A percentile compares a stretch with the other conserved stretches of the same genome.
Conservation (phyloP, 2,113 vertebrate species). For the Labrus mixtus region DNA sequence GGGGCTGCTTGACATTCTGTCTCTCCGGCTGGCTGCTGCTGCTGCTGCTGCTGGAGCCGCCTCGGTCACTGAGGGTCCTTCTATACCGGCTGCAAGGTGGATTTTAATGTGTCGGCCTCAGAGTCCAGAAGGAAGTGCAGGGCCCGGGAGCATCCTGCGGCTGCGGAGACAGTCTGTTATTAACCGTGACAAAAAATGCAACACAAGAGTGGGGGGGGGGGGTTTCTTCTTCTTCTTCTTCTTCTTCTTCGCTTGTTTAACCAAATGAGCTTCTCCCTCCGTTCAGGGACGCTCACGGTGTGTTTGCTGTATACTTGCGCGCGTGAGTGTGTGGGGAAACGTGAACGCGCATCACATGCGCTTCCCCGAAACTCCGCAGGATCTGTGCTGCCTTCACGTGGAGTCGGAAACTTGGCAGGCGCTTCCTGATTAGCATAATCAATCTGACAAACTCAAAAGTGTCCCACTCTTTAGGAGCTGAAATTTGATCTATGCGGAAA, state of each 20-base stretch:
- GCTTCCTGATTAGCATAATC: not conserved
- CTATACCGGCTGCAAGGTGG: constrained; percentile 53
- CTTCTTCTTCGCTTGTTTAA: constrained; percentile 27
- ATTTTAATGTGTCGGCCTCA: constrained; percentile 61
- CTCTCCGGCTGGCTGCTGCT: constrained; percentile 51
- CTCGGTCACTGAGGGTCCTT: constrained; percentile 39
- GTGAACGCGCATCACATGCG: constrained; percentile 77
- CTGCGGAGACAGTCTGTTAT: constrained; percentile 16
- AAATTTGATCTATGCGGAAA: not conserved
- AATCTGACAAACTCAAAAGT: not conserved
- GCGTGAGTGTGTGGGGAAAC: constrained; percentile 26
- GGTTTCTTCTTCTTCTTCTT: no score
- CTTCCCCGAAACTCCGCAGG: constrained; percentile 79
- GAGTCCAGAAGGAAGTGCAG: constrained; percentile 46
- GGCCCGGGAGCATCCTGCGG: constrained; percentile 63
- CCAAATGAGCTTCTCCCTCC: constrained; percentile 43
- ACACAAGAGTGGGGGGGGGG: no score
- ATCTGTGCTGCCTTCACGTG: constrained; percentile 66
- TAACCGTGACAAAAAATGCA: constrained; percentile 13
- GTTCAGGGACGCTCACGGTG: constrained; percentile 63
- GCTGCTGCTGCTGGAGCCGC: constrained; percentile 34
- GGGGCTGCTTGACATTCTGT: constrained; percentile 77
- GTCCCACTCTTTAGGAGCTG: not conserved
- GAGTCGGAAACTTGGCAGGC: not conserved
- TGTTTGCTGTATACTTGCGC: constrained; percentile 31